Evolutionary conservation across 2,113 vertebrate species (phyloP), one percentile per base, ranked within the genome.

Genomic region (Telmatochromis brachygnathus): DNA sequence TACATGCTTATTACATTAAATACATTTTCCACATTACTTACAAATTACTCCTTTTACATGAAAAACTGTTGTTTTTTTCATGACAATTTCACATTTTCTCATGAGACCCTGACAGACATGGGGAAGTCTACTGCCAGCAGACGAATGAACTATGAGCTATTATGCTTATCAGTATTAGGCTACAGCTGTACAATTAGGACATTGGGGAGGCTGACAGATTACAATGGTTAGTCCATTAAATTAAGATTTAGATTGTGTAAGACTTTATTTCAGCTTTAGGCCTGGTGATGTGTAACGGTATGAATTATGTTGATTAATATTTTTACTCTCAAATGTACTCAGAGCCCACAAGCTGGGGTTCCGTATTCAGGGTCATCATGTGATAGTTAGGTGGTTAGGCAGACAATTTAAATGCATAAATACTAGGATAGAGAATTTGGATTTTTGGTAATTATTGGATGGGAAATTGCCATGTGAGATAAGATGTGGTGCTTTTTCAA

Each of bases 41-140:
- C 2, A 39, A 39, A 23, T 68, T 6, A 13, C 1, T 15, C n/a
- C 12, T 23, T 70, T 70, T 23, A 5, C 3, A 1, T 23, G 0
- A 42, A 68, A 68, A 68, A 23, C 10, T 68, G 1, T 68, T 68
- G 4, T 4, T 23, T 39, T 62, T 68, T 68, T 68, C 62, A 68
- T 39, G 2, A 39, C 62, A 14, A 23, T 68, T 68, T 39, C 62
- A 68, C 62, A 68, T 39, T 68, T 68, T 68, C 62, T 37, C 19
- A 68, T 21, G 62, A 68, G 62, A 68, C 19, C 19, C 33, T 68
- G 11, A 68, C 33, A 68, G 62, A 68, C 62, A 68, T 21, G 35
- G 19, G 60, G 11, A 68, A 23, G 35, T 39, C 60, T 68, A 14
- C 62, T 39, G 35, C n/a, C 62, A 68, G 62, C 62, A 39, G n/a